phyloP scores from a whole-genome alignment of 2,888 invertebrate species.

The Nebria brevicollis region DNA sequence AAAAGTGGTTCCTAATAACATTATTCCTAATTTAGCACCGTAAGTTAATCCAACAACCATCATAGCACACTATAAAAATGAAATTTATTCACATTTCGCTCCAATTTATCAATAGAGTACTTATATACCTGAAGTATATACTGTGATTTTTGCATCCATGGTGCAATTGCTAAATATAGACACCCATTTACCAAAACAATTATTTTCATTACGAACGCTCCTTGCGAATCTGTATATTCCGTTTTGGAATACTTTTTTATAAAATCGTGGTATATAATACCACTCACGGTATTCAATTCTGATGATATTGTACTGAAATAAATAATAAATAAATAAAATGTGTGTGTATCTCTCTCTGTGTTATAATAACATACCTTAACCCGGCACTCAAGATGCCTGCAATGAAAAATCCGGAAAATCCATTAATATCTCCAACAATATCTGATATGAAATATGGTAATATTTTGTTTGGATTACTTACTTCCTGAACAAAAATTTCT shows the following conservation, averaged over 20 bases:
- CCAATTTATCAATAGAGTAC: too few species aligned
- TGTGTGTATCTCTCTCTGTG: too few species aligned
- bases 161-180: neutral
- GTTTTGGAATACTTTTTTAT: neutral
- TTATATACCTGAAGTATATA: constrained; percentile 7
- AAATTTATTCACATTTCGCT: too few species aligned
- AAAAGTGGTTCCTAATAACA: neutral
- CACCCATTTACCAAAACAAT: neutral
- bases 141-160: neutral
- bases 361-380: constrained; percentile 59
- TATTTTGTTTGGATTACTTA: constrained; percentile 63
- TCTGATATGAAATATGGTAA: constrained; percentile 70
- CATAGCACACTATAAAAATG: neutral
- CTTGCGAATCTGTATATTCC: neutral
- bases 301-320: constrained; percentile 5
- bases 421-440: constrained; percentile 63
- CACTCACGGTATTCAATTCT: neutral
- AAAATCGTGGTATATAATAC: constrained; percentile 8
- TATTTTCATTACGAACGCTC: neutral
- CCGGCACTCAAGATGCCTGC: constrained; percentile 72
- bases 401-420: constrained; percentile 71
- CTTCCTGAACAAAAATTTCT: constrained; percentile 52
- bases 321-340: neutral
- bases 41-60: neutral
- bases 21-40: neutral